Evolutionary conservation across 2,888 invertebrate genomes (phyloP).

Genomic region (Thyatira batis): DNA sequence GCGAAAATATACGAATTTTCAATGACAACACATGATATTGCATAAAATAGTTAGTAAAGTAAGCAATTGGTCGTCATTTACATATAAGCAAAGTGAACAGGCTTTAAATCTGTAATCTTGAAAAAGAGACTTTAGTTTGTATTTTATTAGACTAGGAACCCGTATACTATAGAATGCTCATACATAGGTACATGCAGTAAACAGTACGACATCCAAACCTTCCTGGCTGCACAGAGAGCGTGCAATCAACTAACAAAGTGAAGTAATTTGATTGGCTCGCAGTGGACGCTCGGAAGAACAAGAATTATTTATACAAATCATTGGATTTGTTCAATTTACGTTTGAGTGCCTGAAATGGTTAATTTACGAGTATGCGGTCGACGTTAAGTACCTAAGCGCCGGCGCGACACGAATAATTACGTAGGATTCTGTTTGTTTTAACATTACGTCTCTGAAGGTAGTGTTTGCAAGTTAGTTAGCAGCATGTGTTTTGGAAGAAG

Average conservation of each 20-base stretch:
- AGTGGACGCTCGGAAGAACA: constrained; percentile 48
- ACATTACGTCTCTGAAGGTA: neutral
- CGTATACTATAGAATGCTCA: too few relatives aligned
- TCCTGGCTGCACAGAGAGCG: constrained; percentile 13
- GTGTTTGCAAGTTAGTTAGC: neutral
- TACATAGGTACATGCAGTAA: too few relatives aligned
- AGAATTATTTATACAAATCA: constrained; percentile 61
- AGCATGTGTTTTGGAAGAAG: too few relatives aligned
- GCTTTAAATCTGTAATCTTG: too few relatives aligned
- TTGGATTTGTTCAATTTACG: constrained; percentile 33
- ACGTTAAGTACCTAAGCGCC: neutral
- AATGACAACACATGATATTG: too few relatives aligned
- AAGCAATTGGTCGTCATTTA: too few relatives aligned
- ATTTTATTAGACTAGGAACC: too few relatives aligned
- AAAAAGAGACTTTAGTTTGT: too few relatives aligned
- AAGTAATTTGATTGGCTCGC: constrained; percentile 61
- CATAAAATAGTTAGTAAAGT: too few relatives aligned
- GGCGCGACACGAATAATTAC: neutral
- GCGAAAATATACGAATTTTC: too few relatives aligned
- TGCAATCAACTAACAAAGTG: constrained; percentile 66
- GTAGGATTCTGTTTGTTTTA: neutral
- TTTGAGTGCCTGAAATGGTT: constrained; percentile 1
- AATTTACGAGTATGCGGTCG: constrained; percentile 3
- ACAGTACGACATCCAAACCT: constrained; percentile 12
- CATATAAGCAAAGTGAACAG: too few relatives aligned